These are phyloP conservation scores for Calidris pygmaea DNA, from an alignment of 2,113 vertebrate genomes.

Conservation along the genomic window DNA sequence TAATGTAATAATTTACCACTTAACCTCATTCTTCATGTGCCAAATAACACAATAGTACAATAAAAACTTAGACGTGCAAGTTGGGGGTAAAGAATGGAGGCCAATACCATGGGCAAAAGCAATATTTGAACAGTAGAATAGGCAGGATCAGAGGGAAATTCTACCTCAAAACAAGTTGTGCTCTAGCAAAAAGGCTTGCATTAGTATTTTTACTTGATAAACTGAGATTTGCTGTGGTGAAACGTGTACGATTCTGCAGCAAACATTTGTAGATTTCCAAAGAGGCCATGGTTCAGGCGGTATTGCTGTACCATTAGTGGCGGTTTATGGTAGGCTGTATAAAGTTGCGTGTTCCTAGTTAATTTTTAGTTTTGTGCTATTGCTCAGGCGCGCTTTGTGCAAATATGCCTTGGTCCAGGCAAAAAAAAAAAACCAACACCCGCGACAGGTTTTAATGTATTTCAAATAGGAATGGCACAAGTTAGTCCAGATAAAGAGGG, in stretches of 20 bases:
- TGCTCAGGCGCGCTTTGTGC: not conserved
- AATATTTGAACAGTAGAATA: not conserved
- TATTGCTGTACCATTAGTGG: not conserved
- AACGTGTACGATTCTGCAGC: not conserved
- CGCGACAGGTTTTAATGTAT: not conserved
- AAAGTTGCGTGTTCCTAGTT: not conserved
- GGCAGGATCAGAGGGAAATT: conserved; percentile 19
- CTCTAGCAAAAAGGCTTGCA: not conserved
- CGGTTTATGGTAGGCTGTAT: not conserved
- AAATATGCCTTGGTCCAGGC: not conserved
- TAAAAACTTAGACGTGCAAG: not conserved
- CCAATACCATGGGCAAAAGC: not conserved
- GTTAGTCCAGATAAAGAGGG: not conserved
- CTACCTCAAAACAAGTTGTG: not conserved
- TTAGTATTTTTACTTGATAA: not conserved
- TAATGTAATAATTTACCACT: not conserved
- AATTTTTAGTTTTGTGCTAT: conserved; percentile 26
- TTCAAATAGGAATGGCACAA: not conserved
- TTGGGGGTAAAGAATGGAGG: conserved; percentile 44
- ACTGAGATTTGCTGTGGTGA: not conserved
- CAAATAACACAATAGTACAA: not conserved
- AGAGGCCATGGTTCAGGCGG: conserved; percentile 25
- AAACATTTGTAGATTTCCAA: conserved; percentile 33
- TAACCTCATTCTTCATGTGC: conserved; percentile 2
- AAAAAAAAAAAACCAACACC: not conserved